These are phyloP conservation scores for Boloria euphrosyne DNA, from an alignment of 2,888 invertebrate genomes.

Conservation along the genomic window DNA sequence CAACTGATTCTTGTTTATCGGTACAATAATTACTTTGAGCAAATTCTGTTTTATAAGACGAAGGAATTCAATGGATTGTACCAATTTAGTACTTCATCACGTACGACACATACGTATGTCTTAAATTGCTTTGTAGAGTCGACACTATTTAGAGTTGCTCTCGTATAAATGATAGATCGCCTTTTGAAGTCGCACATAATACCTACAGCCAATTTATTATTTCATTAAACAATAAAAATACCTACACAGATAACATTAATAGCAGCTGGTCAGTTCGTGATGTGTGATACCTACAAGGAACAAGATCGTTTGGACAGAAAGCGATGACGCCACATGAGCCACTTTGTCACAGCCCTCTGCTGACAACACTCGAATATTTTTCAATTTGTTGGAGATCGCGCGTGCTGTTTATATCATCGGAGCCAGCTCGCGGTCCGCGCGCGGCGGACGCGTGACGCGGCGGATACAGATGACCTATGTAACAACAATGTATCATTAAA, in stretches of 20 bases:
- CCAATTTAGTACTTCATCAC: too few species aligned
- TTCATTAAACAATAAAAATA: conserved; percentile 15
- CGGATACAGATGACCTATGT: not conserved
- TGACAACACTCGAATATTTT: not conserved
- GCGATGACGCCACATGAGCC: conserved; percentile 22
- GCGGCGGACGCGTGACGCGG: not conserved
- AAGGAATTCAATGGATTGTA: too few species aligned
- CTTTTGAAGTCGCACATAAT: not conserved
- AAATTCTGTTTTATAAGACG: too few species aligned
- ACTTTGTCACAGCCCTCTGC: conserved; percentile 1
- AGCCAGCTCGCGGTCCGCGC: too few species aligned
- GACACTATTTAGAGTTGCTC: too few species aligned
- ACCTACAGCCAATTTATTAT: not conserved
- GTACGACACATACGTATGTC: too few species aligned
- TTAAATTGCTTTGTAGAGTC: too few species aligned
- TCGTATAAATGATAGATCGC: not conserved
- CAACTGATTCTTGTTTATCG: too few species aligned
- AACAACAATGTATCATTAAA: conserved; percentile 49
- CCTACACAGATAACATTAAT: conserved; percentile 7
- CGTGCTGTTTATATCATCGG: too few species aligned
- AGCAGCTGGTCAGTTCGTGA: not conserved
- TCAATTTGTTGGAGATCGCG: not conserved
- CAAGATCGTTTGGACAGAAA: conserved; percentile 21
- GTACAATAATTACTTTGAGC: too few species aligned
- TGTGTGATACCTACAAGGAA: not conserved